These are phyloP conservation scores for Parapristionchus giblindavisi DNA, from an alignment of 2,888 invertebrate genomes.

Conservation along the genomic window DNA sequence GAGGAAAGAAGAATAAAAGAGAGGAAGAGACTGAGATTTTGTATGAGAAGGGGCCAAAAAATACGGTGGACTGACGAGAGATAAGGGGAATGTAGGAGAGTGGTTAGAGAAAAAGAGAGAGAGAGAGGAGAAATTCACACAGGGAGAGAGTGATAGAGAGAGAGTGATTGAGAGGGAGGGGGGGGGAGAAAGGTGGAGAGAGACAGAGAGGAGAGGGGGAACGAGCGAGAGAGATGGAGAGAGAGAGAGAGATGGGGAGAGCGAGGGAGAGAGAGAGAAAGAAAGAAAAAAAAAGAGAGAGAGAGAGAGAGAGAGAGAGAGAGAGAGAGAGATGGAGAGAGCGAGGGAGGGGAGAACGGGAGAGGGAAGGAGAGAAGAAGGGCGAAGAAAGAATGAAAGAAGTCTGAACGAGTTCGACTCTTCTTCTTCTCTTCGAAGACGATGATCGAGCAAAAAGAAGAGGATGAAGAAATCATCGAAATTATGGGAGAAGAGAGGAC, in stretches of 20 bases:
- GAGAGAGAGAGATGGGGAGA: background rate
- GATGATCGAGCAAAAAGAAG: background rate
- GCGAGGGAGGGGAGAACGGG: background rate
- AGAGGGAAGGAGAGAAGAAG: background rate
- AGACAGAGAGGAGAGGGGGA: background rate
- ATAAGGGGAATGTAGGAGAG: background rate
- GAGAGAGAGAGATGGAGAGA: slow-evolving; percentile 1
- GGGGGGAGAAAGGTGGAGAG: background rate
- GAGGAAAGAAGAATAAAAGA: slow-evolving; percentile 1
- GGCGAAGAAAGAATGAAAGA: background rate
- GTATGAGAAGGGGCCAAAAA: background rate
- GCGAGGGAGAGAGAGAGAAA: background rate
- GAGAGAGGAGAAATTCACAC: background rate
- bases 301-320: slow-evolving; percentile 18
- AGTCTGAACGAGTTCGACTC: background rate
- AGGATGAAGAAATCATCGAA: background rate
- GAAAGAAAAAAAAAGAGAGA: slow-evolving; percentile 1
- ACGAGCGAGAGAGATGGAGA: background rate
- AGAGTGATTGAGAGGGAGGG: background rate
- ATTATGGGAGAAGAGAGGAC: background rate
- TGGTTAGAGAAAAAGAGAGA: background rate
- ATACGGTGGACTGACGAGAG: background rate
- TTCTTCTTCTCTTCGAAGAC: background rate
- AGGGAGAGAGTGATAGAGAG: background rate
- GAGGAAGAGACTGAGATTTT: background rate